Evolutionary conservation across 1,140 invertebrate genomes (phyloP), one percentile per base, ranked within the genome.

Genomic region (Sipha flava): DNA sequence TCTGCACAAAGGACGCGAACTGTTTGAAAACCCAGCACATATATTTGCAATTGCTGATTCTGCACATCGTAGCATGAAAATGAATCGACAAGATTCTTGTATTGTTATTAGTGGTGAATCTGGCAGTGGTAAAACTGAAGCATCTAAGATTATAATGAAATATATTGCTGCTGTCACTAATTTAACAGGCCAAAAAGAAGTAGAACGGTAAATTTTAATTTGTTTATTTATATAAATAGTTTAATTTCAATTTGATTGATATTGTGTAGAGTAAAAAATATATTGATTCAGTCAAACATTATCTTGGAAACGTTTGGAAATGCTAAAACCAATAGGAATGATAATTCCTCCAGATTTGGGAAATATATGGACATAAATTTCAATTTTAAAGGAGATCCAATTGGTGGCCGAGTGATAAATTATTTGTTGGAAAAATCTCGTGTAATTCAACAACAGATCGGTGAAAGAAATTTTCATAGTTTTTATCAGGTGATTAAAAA

Each of bases 351-450:
- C 64, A 89, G 97, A 40, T 98, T 99, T 87, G 97, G 97, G 70
- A 99, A 99, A 86, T 98, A 98, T 85, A 98, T 99, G 96, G 96
- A 98, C 85, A 98, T 99, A 81, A 95, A 98, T 88, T 99, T 98
- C 86, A 95, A 98, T 87, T 98, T 96, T 86, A 98, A 98, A 87
- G 96, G 96, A 0, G 97, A 98, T 87, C 96, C 97, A 0, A 90
- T 98, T 57, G 97, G 97, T 31, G 97, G 97, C 14, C 94, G 98
- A 84, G 96, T 98, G 81, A 96, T 93, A 81, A 98, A 98, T 87
- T 98, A 98, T 87, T 88, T 99, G 23, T 87, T 99, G 81, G 97
- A 98, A 88, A 99, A 99, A 88, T 97, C 95, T 45, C 88, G 97
- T 81, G 97, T 98, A 43, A 93, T 98, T 80, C 89, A 92, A 83